Evolutionary conservation across 2,888 invertebrate genomes (phyloP), one percentile per base, ranked within the genome.

Genomic region (Spicauda simplicius): DNA sequence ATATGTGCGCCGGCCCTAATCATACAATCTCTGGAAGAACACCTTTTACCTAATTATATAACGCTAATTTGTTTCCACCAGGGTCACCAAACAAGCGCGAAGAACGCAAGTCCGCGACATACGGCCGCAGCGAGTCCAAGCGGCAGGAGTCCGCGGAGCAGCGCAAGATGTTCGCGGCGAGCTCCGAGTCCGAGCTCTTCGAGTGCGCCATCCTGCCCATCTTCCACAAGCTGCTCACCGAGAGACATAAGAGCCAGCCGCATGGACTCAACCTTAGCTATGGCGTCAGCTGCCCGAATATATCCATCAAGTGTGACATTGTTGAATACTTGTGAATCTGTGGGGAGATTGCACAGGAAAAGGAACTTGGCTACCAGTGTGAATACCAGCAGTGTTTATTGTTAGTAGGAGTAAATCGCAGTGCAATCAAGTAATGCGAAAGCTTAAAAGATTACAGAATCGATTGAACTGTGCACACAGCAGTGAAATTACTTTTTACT

Each of bases 261-360:
- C 95, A 95, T 63, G 94, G 95, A 64, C 94, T 95, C 19, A 95
- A 96, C 82, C 94, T 96, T 45, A 95, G 95, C 37, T 96, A 96
- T 74, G 97, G 97, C 66, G 96, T 97, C 76, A 98, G 98, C 80
- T 98, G 98, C 86, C 98, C 98, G 33, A 98, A 98, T 94, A 98
- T 98, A 92, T 97, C 98, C 71, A 98, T 98, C 79, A 98, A 98
- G 92, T 98, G 98, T 94, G 98, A 98, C 94, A 98, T 98, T 80
- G 98, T 98, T 78, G 98, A 98, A 84, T 98, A 98, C 90, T 95
- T 98, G 89, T 98, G 96, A 94, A n/a, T 16, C 7, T 16, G 48
- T 48, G 14, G 8, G 33, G 4, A 12, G 11, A 37, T 37, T 37
- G 37, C 25, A 30, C 4, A 30, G 6, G 6, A 8, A 33, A 33